phyloP scores from a whole-genome alignment of 2,797 vertebrate genomes.

The Karalla daura region DNA sequence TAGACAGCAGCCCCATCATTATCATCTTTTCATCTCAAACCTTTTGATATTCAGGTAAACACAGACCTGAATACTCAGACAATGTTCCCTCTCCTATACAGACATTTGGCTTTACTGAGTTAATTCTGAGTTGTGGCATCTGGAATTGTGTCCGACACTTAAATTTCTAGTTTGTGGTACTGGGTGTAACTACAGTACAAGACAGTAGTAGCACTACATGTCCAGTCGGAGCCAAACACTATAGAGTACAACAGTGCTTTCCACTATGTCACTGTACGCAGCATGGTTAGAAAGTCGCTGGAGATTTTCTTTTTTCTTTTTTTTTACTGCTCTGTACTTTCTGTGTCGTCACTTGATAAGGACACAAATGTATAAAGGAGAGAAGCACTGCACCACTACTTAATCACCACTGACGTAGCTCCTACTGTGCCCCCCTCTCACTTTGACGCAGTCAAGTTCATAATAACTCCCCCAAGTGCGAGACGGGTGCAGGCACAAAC shows the following conservation, averaged over 20 bases:
- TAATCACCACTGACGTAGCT: conserved; percentile 21
- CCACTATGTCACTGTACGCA: not conserved
- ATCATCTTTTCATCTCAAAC: conserved; percentile 36
- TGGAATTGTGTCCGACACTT: not conserved
- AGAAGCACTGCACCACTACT: conserved; percentile 24
- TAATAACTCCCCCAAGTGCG: not conserved
- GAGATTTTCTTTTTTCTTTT: too few relatives aligned
- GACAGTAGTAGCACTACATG: not conserved
- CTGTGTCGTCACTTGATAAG: not conserved
- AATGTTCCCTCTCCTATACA: not conserved
- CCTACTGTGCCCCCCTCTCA: conserved; percentile 22
- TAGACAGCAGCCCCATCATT: conserved; percentile 43
- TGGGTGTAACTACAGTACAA: not conserved
- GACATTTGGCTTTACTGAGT: not conserved
- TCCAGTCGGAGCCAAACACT: not conserved
- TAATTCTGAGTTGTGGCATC: not conserved
- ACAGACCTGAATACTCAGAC: not conserved
- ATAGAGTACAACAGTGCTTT: not conserved
- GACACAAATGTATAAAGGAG: not conserved
- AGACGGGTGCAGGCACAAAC: not conserved
- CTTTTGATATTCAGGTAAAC: conserved; percentile 48
- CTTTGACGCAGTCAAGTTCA: conserved; percentile 18
- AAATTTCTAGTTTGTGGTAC: not conserved
- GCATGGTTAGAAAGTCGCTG: too few relatives aligned
- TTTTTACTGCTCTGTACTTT: not conserved